Base-by-base conservation (phyloP, 2,888 invertebrate species). In the Cosmia trapezina region DNA sequence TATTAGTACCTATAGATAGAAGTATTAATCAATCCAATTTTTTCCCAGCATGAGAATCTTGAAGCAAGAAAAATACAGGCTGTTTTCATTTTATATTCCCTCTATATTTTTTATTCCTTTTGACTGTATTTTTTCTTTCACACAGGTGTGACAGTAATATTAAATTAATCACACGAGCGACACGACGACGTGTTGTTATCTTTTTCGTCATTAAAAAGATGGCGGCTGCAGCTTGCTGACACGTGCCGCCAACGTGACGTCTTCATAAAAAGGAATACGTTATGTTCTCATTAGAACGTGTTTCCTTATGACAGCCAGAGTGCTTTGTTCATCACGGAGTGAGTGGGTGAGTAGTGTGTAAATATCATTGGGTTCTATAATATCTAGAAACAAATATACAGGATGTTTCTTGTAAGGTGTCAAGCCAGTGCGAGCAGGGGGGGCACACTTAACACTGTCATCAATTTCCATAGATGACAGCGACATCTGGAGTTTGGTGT, bases 281-380 rank as follows among this genome's bases (percentile, higher is more conserved):
- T 56, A 78, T 78, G 73, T 45, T n/a, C 61, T 78, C 78, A 78
- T 78, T 78, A 78, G 51, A 4, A 22, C 9, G 14, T 17, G 51
- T n/a, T 61, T 54, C 12, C 17, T 53, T 54, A 43, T 17, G 14
- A 12, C 19, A 47, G 14, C 2, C 14, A 28, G 28, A 33, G 51
- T 33, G n/a, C 51, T 62, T 62, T 57, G 70, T 69, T 61, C 78
- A 22, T 41, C 61, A 4, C 17, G 14, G 14, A n/a, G 6, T 11
- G 43, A 51, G 56, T 37, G 33, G 56, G 45, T 28, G 66, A 43
- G n/a, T 14, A 54, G 11, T 1, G n/a, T 72, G n/a, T 19, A 28
- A 28, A 57, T 49, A 19, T 53, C 4, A n/a, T 47, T 17, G 17
- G 14, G 17, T n/a, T 60, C 17, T 17, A 2, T 3, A 28, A 2